Percentiles rank a stretch among this genome's conserved stretches.
These are phyloP conservation scores for Solea solea DNA, from an alignment of 2,113 vertebrate species.

Conservation along the genomic window DNA sequence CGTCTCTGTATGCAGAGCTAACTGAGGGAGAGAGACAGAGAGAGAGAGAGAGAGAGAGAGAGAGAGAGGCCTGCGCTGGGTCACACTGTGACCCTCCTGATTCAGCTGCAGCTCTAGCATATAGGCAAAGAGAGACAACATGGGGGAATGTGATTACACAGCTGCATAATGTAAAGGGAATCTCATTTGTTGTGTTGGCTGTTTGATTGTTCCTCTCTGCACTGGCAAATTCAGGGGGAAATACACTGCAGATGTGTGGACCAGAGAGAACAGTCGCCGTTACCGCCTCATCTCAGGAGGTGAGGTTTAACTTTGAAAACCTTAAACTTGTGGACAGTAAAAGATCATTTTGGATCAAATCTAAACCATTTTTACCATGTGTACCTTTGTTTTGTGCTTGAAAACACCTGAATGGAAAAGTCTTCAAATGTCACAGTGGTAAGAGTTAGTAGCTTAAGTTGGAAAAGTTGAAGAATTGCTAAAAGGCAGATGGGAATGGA, in stretches of 20 bases:
- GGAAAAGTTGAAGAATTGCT: no score
- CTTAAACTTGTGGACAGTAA: constrained; percentile 8
- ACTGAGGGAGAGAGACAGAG: constrained; percentile 10
- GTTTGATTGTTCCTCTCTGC: constrained; percentile 65
- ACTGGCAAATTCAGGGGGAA: constrained; percentile 38
- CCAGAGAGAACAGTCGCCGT: constrained; percentile 36
- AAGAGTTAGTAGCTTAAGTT: no score
- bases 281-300: constrained; percentile 39
- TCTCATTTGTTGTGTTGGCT: constrained; percentile 67
- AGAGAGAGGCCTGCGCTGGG: constrained; percentile 29
- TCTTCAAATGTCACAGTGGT: no score
- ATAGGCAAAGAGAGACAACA: constrained; percentile 65
- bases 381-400: no score
- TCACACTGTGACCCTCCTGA: constrained; percentile 53
- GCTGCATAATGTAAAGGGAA: constrained; percentile 70
- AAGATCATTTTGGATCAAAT: not conserved
- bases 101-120: constrained; percentile 40
- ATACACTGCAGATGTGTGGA: constrained; percentile 51
- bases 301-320: constrained; percentile 58
- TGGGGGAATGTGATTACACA: constrained; percentile 73
- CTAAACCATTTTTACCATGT: no score
- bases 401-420: no score
- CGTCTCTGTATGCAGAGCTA: constrained; percentile 57
- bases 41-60: no score
- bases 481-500: no score